phyloP scores from a whole-genome alignment of 2,113 vertebrate genomes.

The Dipodomys ordii region DNA sequence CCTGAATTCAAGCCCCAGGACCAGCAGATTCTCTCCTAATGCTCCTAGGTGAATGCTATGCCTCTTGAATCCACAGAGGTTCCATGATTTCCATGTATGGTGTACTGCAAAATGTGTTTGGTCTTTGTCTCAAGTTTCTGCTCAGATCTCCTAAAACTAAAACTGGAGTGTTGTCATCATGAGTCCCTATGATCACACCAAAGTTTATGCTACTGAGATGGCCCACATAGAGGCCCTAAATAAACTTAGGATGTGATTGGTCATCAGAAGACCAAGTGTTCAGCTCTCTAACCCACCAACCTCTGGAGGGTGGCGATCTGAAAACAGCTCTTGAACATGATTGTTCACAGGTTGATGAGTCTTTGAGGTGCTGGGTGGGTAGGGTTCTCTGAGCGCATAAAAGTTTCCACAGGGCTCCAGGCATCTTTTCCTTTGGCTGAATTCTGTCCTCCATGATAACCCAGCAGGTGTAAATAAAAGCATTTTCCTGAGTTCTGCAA shows the following conservation, averaged over 20 bases:
- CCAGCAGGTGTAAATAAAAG: not conserved
- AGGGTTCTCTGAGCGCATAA: no score
- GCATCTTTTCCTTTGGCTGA: not conserved
- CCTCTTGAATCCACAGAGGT: not conserved
- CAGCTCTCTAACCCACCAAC: not conserved
- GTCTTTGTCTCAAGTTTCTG: not conserved
- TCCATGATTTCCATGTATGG: not conserved
- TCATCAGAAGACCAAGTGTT: not conserved
- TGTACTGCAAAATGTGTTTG: not conserved
- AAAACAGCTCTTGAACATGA: not conserved
- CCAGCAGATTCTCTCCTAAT: no score
- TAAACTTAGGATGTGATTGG: not conserved
- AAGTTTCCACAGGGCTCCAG: accelerated
- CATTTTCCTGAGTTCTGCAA: conserved; percentile 22
- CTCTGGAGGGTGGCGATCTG: not conserved
- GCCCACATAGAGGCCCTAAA: not conserved
- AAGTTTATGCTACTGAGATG: not conserved
- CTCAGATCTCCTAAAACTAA: not conserved
- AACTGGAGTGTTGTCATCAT: not conserved
- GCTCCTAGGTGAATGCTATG: not conserved
- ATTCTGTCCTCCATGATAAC: not conserved
- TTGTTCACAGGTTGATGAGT: not conserved
- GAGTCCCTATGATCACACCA: not conserved
- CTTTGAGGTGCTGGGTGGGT: accelerated
- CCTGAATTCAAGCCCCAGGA: no score